Conservation (phyloP, 2,113 vertebrate genomes). For the Mormyrus iriodes region DNA sequence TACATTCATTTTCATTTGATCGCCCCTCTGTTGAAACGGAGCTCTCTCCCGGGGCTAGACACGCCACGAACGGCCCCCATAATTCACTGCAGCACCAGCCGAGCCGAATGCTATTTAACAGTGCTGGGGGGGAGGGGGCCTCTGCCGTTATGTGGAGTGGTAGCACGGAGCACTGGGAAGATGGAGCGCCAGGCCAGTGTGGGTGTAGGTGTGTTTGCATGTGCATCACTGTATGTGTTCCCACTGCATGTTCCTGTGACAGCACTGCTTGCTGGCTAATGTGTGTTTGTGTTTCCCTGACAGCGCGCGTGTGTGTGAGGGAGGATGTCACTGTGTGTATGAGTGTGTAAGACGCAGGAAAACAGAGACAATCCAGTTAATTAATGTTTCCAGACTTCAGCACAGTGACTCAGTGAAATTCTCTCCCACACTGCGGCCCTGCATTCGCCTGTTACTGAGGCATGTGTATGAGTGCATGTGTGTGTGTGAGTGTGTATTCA, state of each 20-base stretch:
- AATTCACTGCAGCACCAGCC: neutral
- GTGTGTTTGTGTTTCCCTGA: slow-evolving; percentile 9
- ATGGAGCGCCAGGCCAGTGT: neutral
- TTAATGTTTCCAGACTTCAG: neutral
- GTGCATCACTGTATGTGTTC: neutral
- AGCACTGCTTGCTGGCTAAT: neutral
- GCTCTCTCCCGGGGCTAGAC: neutral
- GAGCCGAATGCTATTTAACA: neutral
- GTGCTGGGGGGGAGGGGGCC: neutral
- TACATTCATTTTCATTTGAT: slow-evolving; percentile 10
- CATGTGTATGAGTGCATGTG: neutral
- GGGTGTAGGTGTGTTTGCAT: neutral
- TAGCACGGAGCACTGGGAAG: neutral
- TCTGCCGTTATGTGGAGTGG: neutral
- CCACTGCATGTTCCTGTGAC: neutral
- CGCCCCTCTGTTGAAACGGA: neutral
- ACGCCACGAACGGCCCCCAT: neutral
- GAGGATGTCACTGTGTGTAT: neutral
- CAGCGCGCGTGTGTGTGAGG: neutral
- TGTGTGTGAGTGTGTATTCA: neutral
- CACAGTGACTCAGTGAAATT: neutral
- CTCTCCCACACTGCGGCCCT: neutral
- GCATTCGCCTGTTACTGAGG: neutral
- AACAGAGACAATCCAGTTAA: slow-evolving; percentile 1
- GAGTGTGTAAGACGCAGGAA: neutral